Evolutionary conservation across 2,888 invertebrate species (phyloP).

Genomic region (Penaeus monodon): DNA sequence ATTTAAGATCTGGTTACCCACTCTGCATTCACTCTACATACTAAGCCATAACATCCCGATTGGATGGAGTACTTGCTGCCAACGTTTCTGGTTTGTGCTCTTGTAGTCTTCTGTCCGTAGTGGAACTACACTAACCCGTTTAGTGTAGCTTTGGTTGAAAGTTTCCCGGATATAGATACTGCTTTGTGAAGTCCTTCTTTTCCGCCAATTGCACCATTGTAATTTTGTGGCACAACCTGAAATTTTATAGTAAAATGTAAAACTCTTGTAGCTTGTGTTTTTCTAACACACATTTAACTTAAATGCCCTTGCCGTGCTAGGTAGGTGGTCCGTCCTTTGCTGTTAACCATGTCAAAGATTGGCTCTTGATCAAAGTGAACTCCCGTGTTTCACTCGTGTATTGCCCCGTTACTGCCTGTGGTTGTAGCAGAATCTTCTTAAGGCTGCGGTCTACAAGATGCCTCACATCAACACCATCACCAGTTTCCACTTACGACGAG

Average conservation of each 20-base stretch:
- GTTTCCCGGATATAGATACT: neutral
- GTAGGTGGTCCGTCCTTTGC: slow-evolving; percentile 21
- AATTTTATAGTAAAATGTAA: neutral
- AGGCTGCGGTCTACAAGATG: neutral
- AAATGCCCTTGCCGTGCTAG: neutral
- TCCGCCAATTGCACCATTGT: neutral
- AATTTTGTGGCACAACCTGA: slow-evolving; percentile 16
- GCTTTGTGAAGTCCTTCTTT: neutral
- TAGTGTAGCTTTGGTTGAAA: neutral
- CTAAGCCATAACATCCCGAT: neutral
- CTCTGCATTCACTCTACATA: neutral
- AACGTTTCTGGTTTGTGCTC: neutral
- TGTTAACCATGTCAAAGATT: slow-evolving; percentile 14
- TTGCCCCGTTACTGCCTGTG: slow-evolving; percentile 5
- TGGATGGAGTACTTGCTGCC: slow-evolving; percentile 8
- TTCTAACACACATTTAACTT: neutral
- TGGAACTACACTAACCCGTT: slow-evolving; percentile 5
- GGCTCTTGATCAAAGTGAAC: slow-evolving; percentile 17
- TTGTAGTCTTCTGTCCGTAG: slow-evolving; percentile 10
- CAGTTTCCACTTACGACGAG: neutral
- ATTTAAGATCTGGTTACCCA: too few relatives aligned
- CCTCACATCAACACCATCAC: neutral
- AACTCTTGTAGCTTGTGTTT: neutral
- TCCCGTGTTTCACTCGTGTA: neutral
- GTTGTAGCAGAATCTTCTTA: neutral